phyloP scores from a whole-genome alignment of 2,113 vertebrate genomes.

The Xiphias gladius region DNA sequence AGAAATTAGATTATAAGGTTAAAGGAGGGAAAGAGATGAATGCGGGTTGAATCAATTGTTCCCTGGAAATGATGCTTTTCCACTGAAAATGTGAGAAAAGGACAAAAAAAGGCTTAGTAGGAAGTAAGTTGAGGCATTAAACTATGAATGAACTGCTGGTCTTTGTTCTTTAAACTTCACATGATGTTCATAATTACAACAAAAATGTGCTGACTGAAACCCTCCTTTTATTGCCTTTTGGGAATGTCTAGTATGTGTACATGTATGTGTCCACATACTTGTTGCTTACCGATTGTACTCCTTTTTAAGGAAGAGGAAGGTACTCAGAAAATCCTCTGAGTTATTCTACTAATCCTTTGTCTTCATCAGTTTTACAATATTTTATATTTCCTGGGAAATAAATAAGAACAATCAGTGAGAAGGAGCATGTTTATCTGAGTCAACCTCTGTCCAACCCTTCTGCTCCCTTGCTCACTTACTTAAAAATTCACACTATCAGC shows the following conservation, averaged over 20 bases:
- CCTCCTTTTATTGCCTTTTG: neutral
- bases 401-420: neutral
- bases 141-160: neutral
- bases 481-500: neutral
- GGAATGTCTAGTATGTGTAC: neutral
- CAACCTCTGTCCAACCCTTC: neutral
- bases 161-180: neutral
- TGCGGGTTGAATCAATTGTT: neutral
- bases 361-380: conserved; percentile 2
- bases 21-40: conserved; percentile 3
- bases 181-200: neutral
- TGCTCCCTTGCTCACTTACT: neutral
- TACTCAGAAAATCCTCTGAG: conserved; percentile 1
- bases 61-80: neutral
- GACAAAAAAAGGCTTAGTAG: neutral
- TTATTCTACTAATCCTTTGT: conserved; percentile 8
- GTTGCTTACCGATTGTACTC: neutral
- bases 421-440: conserved; percentile 23
- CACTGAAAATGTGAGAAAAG: neutral
- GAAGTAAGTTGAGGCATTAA: neutral
- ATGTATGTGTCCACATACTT: neutral
- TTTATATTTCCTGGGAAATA: neutral
- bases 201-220: neutral
- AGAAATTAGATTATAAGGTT: conserved; percentile 3
- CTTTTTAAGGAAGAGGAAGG: neutral